Percentiles rank a stretch among this genome's conserved stretches.
Conservation (phyloP, 2,888 invertebrate genomes). For the Coelinius sp. region DNA sequence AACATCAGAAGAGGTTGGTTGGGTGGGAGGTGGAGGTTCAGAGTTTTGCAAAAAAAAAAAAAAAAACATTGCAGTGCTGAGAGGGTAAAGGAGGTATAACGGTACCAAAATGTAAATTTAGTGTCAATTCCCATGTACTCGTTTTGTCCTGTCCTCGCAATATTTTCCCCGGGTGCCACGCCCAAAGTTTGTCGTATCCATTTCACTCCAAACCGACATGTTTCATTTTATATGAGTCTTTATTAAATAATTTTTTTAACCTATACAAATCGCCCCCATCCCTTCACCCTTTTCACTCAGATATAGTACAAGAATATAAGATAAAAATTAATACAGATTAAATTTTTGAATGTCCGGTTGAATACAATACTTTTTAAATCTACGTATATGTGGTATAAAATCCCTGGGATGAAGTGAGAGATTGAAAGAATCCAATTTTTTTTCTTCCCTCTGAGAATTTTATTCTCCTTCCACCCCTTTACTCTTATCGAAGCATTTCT, state of each 20-base stretch:
- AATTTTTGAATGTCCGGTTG: slow-evolving; percentile 31
- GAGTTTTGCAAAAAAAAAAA: background rate
- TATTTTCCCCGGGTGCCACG: slow-evolving; percentile 31
- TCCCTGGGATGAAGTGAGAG: slow-evolving; percentile 13
- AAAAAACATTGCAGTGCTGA: slow-evolving; percentile 8
- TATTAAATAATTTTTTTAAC: slow-evolving; percentile 16
- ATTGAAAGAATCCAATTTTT: slow-evolving; percentile 27
- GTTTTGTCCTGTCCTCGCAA: background rate
- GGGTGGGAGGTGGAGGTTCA: too few species aligned
- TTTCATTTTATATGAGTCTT: slow-evolving; percentile 22
- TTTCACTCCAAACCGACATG: slow-evolving; percentile 8
- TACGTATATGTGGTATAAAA: slow-evolving; percentile 10
- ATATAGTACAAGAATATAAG: background rate
- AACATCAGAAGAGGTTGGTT: slow-evolving; percentile 11
- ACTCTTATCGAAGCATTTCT: background rate
- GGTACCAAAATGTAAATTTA: slow-evolving; percentile 38
- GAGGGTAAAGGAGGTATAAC: slow-evolving; percentile 9
- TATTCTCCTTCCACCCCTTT: slow-evolving; percentile 1
- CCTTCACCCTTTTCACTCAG: background rate
- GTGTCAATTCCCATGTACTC: slow-evolving; percentile 37
- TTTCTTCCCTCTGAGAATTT: background rate
- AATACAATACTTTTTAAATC: slow-evolving; percentile 35
- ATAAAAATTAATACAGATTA: slow-evolving; percentile 16
- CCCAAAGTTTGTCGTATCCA: slow-evolving; percentile 8
- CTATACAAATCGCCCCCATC: too few species aligned